Base-by-base conservation (phyloP, 2,888 invertebrate genomes). In the Scrobipalpa costella region DNA sequence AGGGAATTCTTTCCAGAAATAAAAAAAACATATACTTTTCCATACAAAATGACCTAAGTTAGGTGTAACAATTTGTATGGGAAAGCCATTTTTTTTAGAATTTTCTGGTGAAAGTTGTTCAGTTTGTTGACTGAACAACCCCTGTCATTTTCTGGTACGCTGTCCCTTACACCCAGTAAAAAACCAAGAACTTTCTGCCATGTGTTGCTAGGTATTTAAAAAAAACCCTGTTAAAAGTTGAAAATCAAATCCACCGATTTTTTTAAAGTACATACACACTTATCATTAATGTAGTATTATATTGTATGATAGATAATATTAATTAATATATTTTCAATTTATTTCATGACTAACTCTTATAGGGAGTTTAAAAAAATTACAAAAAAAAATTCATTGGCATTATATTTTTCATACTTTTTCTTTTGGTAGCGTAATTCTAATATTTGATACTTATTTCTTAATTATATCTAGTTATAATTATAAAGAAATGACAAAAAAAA, bases 401-500 rank as follows among this genome's bases (percentile, higher is more conserved):
- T 36, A 61, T 49, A 38, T 68, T 67, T 65, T 63, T 66, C 52
- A 64, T 65, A 66, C 62, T 69, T 67, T 65, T 67, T 69, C 66
- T 69, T 70, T 73, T 62, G 66, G 70, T 68, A 64, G 60, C 13
- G 66, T 67, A 72, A 70, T 67, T 65, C 64, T 73, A 71, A 73
- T 72, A 72, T 73, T 76, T 76, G 75, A 79, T 76, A 76, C 70
- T 78, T 80, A 74, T 75, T 74, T 77, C 69, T 71, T 75, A 72
- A 72, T 76, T 73, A 72, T 68, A 70, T 76, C 67, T 73, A 73
- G 71, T 69, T 69, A 70, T 79, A 83, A 83, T 62, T 60, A 80
- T 69, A 68, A 73, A 78, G 78, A 84, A 84, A 84, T 79, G 74
- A 81, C 77, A 84, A 84, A 87, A 87, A 83, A 84, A 85, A 80